Evolutionary conservation across 2,888 invertebrate genomes (phyloP).

Genomic region (Archips crataeganus): DNA sequence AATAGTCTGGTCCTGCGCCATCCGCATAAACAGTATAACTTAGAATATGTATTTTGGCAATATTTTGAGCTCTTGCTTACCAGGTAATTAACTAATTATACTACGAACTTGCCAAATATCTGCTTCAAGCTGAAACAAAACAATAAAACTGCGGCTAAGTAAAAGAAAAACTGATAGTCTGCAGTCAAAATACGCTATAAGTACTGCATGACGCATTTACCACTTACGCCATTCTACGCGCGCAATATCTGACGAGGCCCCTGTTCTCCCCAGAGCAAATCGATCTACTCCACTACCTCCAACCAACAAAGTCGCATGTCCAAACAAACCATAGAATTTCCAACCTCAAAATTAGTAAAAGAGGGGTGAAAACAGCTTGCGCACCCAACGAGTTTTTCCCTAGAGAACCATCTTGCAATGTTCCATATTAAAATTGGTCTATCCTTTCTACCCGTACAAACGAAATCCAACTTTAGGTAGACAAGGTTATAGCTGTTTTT

Average conservation of each 20-base stretch:
- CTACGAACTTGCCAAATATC: background rate
- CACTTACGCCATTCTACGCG: constrained; percentile 54
- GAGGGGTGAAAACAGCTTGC: constrained; percentile 56
- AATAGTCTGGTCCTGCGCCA: no score
- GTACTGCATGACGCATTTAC: constrained; percentile 38
- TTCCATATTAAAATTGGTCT: constrained; percentile 81
- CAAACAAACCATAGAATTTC: constrained; percentile 51
- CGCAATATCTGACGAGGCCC: constrained; percentile 65
- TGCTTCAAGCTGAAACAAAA: background rate
- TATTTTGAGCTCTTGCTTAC: no score
- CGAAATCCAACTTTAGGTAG: constrained; percentile 49
- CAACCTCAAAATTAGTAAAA: constrained; percentile 43
- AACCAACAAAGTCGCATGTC: constrained; percentile 58
- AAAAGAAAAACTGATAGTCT: constrained; percentile 8
- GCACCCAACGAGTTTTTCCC: constrained; percentile 71
- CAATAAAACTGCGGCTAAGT: background rate
- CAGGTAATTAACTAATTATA: background rate
- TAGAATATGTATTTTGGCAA: no score
- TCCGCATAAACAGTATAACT: no score
- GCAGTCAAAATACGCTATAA: constrained; percentile 19
- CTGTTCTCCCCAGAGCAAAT: constrained; percentile 78
- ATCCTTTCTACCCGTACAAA: constrained; percentile 60
- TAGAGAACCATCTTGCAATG: constrained; percentile 83
- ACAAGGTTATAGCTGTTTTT: constrained; percentile 47
- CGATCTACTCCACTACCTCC: constrained; percentile 64